Conservation (phyloP, 2,113 vertebrate genomes). For the Phrynocephalus versicolor region DNA sequence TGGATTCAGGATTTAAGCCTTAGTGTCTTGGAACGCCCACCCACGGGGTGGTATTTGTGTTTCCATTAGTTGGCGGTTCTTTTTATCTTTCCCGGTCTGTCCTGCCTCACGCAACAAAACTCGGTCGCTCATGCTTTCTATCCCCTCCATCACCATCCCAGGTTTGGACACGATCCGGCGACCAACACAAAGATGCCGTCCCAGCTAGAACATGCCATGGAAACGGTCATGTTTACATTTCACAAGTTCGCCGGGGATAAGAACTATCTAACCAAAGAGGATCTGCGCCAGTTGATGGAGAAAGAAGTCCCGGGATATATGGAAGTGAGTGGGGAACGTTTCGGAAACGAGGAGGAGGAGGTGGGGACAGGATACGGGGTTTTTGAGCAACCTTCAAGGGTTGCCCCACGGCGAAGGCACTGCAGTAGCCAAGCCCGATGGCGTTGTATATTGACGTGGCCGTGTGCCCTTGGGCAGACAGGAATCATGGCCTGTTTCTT, state of each 20-base stretch:
- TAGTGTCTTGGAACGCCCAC: neutral
- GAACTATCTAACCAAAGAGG: constrained; percentile 72
- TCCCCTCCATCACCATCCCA: rapidly evolving
- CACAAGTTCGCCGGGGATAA: constrained; percentile 77
- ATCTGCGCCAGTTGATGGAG: constrained; percentile 74
- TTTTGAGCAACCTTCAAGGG: neutral
- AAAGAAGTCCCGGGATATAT: constrained; percentile 76
- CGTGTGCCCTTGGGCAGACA: no score
- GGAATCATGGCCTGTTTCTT: no score
- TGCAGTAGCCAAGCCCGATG: no score
- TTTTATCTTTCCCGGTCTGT: neutral
- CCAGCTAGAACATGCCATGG: constrained; percentile 78
- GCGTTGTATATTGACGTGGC: no score
- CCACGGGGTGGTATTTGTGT: neutral
- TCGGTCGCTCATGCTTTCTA: neutral
- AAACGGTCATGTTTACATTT: constrained; percentile 76
- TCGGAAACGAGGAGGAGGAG: neutral
- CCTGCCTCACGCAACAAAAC: no score
- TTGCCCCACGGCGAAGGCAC: neutral
- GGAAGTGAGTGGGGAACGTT: constrained; percentile 61
- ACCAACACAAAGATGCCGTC: constrained; percentile 57
- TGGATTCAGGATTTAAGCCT: neutral
- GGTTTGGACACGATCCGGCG: neutral
- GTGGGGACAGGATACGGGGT: neutral
- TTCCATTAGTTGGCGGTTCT: neutral